Conservation (phyloP, 2,888 invertebrate species). For the Nephrotoma flavescens region DNA sequence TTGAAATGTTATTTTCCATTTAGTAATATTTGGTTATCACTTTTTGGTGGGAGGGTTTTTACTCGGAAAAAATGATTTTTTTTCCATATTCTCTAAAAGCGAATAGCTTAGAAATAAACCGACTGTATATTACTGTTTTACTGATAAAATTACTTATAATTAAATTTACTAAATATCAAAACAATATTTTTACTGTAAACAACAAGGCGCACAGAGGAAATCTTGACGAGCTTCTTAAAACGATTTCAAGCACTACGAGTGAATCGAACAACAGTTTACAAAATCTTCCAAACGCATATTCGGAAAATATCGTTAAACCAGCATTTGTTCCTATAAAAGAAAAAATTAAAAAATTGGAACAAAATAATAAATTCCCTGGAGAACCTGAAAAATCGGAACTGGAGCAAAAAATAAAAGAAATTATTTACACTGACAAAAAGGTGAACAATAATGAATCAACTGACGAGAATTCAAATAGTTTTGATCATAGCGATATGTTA, state of each 20-base stretch:
- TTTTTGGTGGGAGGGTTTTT: too few species aligned
- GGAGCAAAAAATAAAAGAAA: slow-evolving; percentile 7
- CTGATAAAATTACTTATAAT: not conserved
- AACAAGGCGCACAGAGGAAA: slow-evolving; percentile 30
- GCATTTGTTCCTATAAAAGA: slow-evolving; percentile 1
- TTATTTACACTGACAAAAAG: not conserved
- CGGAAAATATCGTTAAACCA: not conserved
- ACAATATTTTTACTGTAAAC: not conserved
- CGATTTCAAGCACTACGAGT: not conserved
- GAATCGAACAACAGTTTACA: not conserved
- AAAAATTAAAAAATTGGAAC: slow-evolving; percentile 2
- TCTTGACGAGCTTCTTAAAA: slow-evolving; percentile 25
- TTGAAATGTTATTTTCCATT: too few species aligned
- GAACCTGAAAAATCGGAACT: slow-evolving; percentile 6
- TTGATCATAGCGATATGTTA: not conserved
- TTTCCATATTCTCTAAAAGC: too few species aligned
- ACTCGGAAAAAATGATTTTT: too few species aligned
- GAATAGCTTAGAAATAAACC: too few species aligned
- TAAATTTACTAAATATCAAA: not conserved
- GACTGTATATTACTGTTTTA: not conserved
- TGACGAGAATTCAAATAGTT: not conserved
- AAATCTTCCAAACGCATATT: not conserved
- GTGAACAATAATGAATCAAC: not conserved
- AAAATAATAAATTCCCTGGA: not conserved
- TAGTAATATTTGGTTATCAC: too few species aligned